Base-by-base conservation (phyloP, 2,113 vertebrate genomes). In the Apteryx owenii region DNA sequence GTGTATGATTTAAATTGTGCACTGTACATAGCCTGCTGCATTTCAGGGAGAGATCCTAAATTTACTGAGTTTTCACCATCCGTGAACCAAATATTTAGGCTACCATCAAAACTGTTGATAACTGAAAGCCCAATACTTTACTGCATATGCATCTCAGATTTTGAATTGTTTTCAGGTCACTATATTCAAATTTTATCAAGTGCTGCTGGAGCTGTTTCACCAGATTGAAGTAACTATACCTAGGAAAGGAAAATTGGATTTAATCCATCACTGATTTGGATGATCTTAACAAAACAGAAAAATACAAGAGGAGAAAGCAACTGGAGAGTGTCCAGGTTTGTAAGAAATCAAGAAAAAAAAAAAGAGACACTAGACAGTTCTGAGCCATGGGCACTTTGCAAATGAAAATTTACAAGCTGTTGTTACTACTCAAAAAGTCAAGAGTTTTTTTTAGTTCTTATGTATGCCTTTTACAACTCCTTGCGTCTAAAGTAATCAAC, bases 301-400 rank as follows among this genome's bases (percentile, higher is more conserved):
- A 58, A 60, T 31, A 58, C 12, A 42, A 29, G 19, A 51, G 38
- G 0, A 53, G 38, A 69, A 77, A 69, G 21, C 46, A 77, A 54
- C 1, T 40, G 3, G 33, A 46, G 33, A 20, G 50, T 6, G 5
- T 12, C 9, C 7, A 66, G 23, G 42, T 68, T 50, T 4, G 0
- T 69, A 53, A 69, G 54, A 26, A 69, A 69, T 22, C 46, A 77
- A 51, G 21, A 51, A 51, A 0, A 1, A 15, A 15, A 65, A 61
- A 28, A 65, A 7, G n/a, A 73, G n/a, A 75, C n/a, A 68, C 53
- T 1, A 31, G 10, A 53, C 25, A 51, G 16, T 72, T 61, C 46
- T 29, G 28, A 72, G 20, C 58, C 15, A 33, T 29, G 28, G 38
- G 48, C 9, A 48, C 48, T 91, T 61, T 68, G 38, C 31, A 75